phyloP scores from a whole-genome alignment of 2,888 invertebrate genomes.

The Pristionchus exspectatus region DNA sequence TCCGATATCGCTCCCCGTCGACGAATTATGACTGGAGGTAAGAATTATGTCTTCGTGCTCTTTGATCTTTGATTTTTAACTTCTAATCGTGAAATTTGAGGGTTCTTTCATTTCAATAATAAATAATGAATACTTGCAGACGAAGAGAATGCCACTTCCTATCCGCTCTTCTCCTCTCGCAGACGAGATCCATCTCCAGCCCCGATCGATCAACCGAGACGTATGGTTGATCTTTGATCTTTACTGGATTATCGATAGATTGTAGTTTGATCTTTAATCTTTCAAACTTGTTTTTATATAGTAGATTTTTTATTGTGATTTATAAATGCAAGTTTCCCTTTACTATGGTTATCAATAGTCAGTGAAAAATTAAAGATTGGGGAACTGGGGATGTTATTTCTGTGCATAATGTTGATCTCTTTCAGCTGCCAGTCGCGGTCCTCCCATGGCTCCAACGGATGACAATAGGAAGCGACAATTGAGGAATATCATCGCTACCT shows the following conservation, averaged over 20 bases:
- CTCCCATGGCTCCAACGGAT: not conserved
- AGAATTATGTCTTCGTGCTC: not conserved
- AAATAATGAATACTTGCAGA: not conserved
- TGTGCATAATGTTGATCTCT: not conserved
- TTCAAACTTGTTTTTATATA: not conserved
- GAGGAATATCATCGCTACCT: not conserved
- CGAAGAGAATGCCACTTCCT: not conserved
- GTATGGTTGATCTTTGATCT: not conserved
- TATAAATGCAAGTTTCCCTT: too few relatives aligned
- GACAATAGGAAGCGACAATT: constrained; percentile 2
- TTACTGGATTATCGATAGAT: not conserved
- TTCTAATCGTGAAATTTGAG: too few relatives aligned
- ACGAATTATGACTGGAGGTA: not conserved
- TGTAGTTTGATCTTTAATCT: not conserved
- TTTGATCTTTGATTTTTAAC: not conserved
- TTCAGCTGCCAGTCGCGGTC: constrained; percentile 4
- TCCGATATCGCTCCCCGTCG: not conserved
- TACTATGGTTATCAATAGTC: too few relatives aligned
- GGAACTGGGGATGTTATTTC: too few relatives aligned
- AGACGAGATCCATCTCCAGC: not conserved
- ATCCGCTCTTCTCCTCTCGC: not conserved
- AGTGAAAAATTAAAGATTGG: too few relatives aligned
- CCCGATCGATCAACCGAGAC: not conserved
- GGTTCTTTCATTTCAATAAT: not conserved
- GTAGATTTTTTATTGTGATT: too few relatives aligned